Conservation (phyloP, 2,113 vertebrate genomes). For the Columba livia region DNA sequence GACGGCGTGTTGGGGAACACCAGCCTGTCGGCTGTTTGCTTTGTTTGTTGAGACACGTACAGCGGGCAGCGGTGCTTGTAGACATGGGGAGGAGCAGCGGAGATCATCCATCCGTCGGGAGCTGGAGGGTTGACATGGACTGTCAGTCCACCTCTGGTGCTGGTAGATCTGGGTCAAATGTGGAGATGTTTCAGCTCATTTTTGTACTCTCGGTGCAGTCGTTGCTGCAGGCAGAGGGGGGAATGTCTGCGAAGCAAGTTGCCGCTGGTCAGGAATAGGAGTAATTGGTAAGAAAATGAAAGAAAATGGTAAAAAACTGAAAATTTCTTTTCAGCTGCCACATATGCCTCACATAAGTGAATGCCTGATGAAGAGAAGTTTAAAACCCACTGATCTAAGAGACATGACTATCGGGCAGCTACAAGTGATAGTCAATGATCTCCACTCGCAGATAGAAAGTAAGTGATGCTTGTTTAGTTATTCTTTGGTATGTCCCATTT, state of each 20-base stretch:
- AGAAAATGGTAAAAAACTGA: background rate
- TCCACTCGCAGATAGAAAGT: conserved; percentile 99
- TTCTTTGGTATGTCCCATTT: background rate
- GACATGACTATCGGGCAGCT: conserved; percentile 98
- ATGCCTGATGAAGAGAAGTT: conserved; percentile 97
- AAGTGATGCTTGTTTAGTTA: conserved; percentile 48
- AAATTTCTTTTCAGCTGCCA: conserved; percentile 81
- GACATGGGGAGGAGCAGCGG: background rate
- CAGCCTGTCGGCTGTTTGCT: background rate
- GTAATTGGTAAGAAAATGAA: too few relatives aligned
- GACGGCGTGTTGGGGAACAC: fast-evolving
- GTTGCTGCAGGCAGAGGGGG: fast-evolving
- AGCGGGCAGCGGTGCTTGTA: fast-evolving
- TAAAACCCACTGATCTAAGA: conserved; percentile 93
- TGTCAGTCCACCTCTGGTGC: fast-evolving
- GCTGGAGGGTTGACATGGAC: background rate
- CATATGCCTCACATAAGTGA: conserved; percentile 98
- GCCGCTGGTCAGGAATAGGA: background rate
- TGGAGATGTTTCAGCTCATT: fast-evolving
- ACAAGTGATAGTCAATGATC: conserved; percentile 97
- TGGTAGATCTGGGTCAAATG: fast-evolving
- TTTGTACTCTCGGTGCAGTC: fast-evolving
- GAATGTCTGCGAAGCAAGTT: fast-evolving
- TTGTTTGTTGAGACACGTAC: fast-evolving
- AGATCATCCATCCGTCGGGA: fast-evolving